Base-by-base conservation (phyloP, 2,797 vertebrate genomes). In the Varecia variegata region DNA sequence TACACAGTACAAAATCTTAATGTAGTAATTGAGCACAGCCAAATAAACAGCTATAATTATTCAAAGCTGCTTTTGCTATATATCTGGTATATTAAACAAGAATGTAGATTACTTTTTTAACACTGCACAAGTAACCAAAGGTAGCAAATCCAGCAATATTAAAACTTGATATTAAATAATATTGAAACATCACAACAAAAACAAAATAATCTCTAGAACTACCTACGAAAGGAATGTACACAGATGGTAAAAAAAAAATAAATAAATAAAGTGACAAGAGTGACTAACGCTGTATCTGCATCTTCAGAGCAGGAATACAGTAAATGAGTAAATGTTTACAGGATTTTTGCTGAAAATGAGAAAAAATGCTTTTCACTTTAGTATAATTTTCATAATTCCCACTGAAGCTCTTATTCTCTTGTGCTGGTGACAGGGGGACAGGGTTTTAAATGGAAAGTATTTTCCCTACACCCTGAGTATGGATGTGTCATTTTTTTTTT, bases 201-300 rank as follows among this genome's bases (percentile, higher is more conserved):
- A 84, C 60, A 84, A 96, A 98, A 97, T 95, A 98, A 98, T 90
- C 92, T 97, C 96, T 95, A 98, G 97, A 98, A 88, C 95, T 98
- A 97, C 85, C 98, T 97, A 98, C 98, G 98, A 98, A 93, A 98
- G 99, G 99, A 99, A 99, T 99, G 99, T 99, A 98, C 98, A 98
- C 88, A 89, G 96, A 98, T 97, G 97, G 97, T 97, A 98, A 94
- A 98, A 98, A 98, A 98, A 25, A 97, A 98, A 97, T 98, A 98
- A 98, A 97, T 97, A 95, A 96, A 98, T 98, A 99, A 98, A 99
- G 98, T 98, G 98, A 98, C 98, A 93, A 98, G 98, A 98, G 97
- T 98, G 97, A 98, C 98, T 98, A 98, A 98, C 98, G 98, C 97
- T 94, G 91, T 93, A 98, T 97, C 98, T 93, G 95, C 73, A 54